These are phyloP conservation scores for Cyphomyrmex costatus DNA, from an alignment of 1,140 invertebrate genomes.

Conservation along the genomic window DNA sequence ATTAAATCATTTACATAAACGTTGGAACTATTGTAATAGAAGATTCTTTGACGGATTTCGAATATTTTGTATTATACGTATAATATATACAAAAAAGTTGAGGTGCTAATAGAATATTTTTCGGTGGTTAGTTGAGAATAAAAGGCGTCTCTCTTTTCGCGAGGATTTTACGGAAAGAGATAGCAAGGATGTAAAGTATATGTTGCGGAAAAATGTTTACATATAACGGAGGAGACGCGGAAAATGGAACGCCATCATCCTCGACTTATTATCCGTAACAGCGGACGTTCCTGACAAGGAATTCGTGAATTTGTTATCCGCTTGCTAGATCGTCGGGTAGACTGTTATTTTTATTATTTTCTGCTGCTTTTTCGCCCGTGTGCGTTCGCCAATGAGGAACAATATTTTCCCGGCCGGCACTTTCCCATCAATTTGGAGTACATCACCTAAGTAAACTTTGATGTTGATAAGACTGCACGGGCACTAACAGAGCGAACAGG, in stretches of 20 bases:
- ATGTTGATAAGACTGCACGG: slow-evolving; percentile 60
- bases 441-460: slow-evolving; percentile 66
- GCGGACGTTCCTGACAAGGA: slow-evolving; percentile 24
- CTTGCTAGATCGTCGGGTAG: slow-evolving; percentile 23
- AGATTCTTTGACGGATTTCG: background rate
- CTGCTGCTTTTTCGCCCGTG: background rate
- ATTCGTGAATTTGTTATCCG: slow-evolving; percentile 50
- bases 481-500: slow-evolving; percentile 44
- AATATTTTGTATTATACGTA: slow-evolving; percentile 29
- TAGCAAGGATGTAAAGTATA: background rate
- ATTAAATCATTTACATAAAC: no score
- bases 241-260: slow-evolving; percentile 32
- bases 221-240: background rate
- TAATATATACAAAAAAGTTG: background rate
- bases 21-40: background rate
- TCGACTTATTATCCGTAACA: slow-evolving; percentile 41
- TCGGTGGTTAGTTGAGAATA: background rate
- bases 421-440: slow-evolving; percentile 63
- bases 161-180: background rate
- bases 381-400: slow-evolving; percentile 20
- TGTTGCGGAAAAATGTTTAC: slow-evolving; percentile 30
- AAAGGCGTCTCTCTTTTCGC: slow-evolving; percentile 5
- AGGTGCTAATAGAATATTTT: background rate
- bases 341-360: slow-evolving; percentile 60
- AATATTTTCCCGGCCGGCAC: slow-evolving; percentile 59